These are phyloP conservation scores for Decapterus maruadsi DNA, from an alignment of 2,797 vertebrate genomes.

Conservation along the genomic window DNA sequence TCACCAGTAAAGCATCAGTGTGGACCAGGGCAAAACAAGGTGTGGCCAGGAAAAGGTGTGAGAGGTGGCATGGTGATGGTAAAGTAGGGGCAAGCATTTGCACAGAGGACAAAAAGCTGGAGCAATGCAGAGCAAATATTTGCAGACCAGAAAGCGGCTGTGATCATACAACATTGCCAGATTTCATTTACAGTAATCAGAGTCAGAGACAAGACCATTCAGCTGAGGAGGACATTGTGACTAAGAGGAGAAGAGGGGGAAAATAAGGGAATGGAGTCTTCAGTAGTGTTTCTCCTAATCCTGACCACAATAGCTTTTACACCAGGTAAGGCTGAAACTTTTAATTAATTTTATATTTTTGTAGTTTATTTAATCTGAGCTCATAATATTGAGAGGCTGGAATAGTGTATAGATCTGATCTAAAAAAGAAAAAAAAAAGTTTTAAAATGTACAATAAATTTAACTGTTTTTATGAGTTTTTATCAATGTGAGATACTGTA, in stretches of 20 bases:
- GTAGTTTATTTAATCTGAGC: not conserved
- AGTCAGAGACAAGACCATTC: not conserved
- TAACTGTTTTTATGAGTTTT: not conserved
- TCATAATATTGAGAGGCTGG: not conserved
- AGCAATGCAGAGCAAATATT: constrained; percentile 66
- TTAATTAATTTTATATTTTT: not conserved
- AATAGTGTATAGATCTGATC: not conserved
- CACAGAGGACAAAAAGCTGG: constrained; percentile 37
- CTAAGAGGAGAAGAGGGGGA: not conserved
- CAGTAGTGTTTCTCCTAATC: constrained; percentile 40
- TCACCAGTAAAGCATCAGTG: constrained; percentile 11
- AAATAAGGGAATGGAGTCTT: constrained; percentile 51
- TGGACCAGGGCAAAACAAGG: constrained; percentile 72
- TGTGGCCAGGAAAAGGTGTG: constrained; percentile 42
- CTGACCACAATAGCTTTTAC: constrained; percentile 31
- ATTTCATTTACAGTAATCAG: constrained; percentile 21
- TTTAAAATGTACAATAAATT: not conserved
- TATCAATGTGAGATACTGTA: not conserved
- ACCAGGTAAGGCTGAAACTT: constrained; percentile 57
- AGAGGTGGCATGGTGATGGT: constrained; percentile 3
- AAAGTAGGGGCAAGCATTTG: constrained; percentile 31
- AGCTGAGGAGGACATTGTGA: not conserved
- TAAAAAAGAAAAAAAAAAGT: too few species aligned
- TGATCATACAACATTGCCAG: not conserved
- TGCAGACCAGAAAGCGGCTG: constrained; percentile 28